Conservation (phyloP, 1,140 invertebrate species). For the Oreohelix idahoensis region DNA sequence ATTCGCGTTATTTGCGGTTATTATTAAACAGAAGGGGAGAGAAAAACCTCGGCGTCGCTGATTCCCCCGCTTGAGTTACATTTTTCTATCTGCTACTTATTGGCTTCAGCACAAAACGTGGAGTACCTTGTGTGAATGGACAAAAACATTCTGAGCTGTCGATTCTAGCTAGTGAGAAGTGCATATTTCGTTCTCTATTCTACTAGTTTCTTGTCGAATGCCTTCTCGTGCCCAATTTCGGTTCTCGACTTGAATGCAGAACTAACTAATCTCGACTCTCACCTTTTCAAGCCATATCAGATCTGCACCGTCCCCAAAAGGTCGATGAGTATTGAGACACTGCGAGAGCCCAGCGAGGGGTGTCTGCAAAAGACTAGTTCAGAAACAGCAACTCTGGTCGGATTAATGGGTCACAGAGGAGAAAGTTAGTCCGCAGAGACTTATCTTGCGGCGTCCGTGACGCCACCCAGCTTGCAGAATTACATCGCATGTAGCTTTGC, state of each 20-base stretch:
- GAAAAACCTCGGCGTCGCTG: background rate
- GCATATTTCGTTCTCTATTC: background rate
- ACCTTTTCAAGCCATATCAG: background rate
- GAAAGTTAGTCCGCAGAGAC: background rate
- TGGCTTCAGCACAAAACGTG: background rate
- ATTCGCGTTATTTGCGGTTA: constrained; percentile 18
- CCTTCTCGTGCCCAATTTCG: background rate
- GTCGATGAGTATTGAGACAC: background rate
- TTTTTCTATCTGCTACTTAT: constrained; percentile 5
- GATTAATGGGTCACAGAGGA: constrained; percentile 11
- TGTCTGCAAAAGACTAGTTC: background rate
- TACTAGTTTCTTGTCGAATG: background rate
- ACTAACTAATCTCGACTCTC: constrained; percentile 6
- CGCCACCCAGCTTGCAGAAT: background rate
- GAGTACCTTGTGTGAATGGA: background rate
- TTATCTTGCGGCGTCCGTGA: background rate
- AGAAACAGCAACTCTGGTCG: background rate
- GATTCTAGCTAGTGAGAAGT: background rate
- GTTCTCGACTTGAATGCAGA: background rate
- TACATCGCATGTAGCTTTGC: no score
- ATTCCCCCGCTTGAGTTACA: background rate
- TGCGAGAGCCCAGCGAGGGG: background rate
- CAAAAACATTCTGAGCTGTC: background rate
- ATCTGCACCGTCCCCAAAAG: background rate
- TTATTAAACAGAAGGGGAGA: constrained; percentile 7